Evolutionary conservation across 2,797 vertebrate species (phyloP).

Genomic region (Tadarida brasiliensis): DNA sequence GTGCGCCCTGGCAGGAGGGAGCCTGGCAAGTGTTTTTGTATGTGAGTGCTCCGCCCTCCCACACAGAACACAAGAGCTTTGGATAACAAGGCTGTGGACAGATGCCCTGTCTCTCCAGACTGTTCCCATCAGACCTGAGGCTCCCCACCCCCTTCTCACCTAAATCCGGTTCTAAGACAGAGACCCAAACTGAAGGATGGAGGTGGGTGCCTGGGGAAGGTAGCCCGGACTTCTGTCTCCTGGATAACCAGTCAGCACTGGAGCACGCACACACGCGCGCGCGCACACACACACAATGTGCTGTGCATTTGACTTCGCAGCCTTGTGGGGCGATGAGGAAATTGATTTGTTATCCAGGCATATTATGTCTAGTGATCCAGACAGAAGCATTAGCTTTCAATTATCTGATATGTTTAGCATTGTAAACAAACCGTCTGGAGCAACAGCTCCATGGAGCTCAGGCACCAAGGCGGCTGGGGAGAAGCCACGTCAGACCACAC

Average conservation of each 20-base stretch:
- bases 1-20: not conserved
- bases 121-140: not conserved
- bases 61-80: not conserved
- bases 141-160: not conserved
- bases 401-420: constrained; percentile 85
- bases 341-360: constrained; percentile 82
- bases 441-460: not conserved
- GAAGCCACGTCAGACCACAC: not conserved
- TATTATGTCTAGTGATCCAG: constrained; percentile 80
- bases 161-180: not conserved
- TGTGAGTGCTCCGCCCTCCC: not conserved
- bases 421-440: constrained; percentile 82
- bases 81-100: not conserved
- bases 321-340: constrained; percentile 74
- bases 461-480: constrained; percentile 29
- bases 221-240: not conserved
- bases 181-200: not conserved
- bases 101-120: not conserved
- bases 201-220: not conserved
- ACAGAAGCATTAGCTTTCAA: constrained; percentile 85
- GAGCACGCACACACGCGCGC: not conserved
- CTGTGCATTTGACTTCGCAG: not conserved
- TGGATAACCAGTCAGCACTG: not conserved
- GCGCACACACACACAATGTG: not conserved
- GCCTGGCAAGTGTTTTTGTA: not conserved